Percentiles rank a stretch among this genome's conserved stretches.
These are phyloP conservation scores for Laupala kohalensis DNA, from an alignment of 1,140 invertebrate genomes.

Conservation along the genomic window DNA sequence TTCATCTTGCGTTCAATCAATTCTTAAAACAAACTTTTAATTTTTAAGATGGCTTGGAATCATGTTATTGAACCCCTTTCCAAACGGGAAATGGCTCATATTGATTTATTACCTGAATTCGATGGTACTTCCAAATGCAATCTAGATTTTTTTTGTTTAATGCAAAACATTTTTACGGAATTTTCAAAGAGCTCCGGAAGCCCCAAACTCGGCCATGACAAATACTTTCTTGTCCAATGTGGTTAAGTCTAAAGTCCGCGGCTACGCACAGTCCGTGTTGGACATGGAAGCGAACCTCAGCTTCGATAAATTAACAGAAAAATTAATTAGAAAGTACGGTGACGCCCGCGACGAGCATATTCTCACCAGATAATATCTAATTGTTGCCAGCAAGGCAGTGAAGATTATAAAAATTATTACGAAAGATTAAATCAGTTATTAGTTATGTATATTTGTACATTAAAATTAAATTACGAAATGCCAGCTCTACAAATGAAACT, in stretches of 20 bases:
- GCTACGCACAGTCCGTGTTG: background rate
- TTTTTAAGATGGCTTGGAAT: too few relatives aligned
- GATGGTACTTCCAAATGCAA: conserved; percentile 65
- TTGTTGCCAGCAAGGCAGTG: background rate
- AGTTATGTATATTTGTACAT: background rate
- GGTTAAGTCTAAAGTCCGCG: background rate
- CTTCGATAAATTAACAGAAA: background rate
- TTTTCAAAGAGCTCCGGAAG: background rate
- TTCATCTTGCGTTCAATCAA: too few relatives aligned
- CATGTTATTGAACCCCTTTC: background rate
- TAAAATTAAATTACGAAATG: background rate
- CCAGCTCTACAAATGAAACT: background rate
- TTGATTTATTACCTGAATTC: conserved; percentile 45
- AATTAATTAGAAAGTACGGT: conserved; percentile 1
- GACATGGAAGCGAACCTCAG: background rate
- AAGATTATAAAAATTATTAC: background rate
- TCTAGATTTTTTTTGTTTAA: background rate
- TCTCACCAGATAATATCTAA: background rate
- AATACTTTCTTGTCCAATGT: background rate
- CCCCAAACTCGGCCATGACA: background rate
- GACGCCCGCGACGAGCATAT: background rate
- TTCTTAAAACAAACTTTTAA: background rate
- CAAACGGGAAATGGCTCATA: background rate
- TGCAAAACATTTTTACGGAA: background rate
- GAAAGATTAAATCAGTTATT: background rate